Conservation (phyloP, 2,113 vertebrate genomes). For the Bombycilla garrulus region DNA sequence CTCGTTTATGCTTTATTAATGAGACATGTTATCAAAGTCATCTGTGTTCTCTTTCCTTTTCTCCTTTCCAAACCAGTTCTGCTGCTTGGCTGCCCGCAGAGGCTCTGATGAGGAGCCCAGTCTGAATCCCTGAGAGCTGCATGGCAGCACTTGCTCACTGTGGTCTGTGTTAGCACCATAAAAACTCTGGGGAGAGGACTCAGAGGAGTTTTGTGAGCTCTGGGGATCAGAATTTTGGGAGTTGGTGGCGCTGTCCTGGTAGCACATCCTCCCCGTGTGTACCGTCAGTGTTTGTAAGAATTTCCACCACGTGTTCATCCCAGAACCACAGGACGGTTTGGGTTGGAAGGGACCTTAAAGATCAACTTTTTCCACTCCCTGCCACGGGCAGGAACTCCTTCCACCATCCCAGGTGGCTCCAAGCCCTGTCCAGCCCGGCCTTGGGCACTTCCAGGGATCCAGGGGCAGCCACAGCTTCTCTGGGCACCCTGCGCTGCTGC, state of each 20-base stretch:
- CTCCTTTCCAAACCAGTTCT: slow-evolving; percentile 58
- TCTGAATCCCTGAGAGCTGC: neutral
- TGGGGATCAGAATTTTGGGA: neutral
- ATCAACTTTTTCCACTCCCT: neutral
- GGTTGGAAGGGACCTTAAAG: neutral
- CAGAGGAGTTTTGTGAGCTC: neutral
- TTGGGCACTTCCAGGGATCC: neutral
- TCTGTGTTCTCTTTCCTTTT: slow-evolving; percentile 36
- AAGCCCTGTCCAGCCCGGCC: rapidly evolving
- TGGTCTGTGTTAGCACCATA: rapidly evolving
- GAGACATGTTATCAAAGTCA: slow-evolving; percentile 27
- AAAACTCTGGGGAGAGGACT: neutral
- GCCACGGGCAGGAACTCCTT: neutral
- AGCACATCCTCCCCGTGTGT: neutral
- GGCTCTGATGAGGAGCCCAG: neutral
- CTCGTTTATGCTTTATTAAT: slow-evolving; percentile 46
- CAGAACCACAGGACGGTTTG: neutral
- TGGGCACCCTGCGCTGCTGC: rapidly evolving
- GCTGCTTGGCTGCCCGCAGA: neutral
- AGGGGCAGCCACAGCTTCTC: neutral
- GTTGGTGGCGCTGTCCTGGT: neutral
- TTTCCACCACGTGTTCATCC: neutral
- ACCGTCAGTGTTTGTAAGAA: neutral
- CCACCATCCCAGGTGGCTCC: rapidly evolving
- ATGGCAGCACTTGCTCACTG: neutral